Evolutionary conservation across 2,113 vertebrate species (phyloP).

Genomic region (Solea senegalensis): DNA sequence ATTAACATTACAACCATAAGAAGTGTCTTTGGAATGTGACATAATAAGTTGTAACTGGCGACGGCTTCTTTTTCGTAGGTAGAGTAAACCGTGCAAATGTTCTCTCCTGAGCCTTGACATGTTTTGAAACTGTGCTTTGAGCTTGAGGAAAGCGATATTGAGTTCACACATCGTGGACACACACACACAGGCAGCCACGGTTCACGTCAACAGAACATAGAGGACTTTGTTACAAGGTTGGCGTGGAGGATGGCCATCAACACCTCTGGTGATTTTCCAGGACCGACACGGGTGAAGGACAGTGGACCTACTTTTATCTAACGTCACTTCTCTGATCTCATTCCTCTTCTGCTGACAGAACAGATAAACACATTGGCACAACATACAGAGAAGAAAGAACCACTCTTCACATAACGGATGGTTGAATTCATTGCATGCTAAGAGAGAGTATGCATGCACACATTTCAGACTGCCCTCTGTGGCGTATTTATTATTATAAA

Average conservation of each 20-base stretch:
- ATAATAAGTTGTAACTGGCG: neutral
- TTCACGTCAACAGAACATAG: conserved; percentile 9
- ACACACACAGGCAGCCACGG: conserved; percentile 21
- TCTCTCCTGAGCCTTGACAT: neutral
- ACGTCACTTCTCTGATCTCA: conserved; percentile 11
- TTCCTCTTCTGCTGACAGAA: conserved; percentile 33
- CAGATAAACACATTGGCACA: conserved; percentile 20
- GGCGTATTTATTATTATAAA: conserved; percentile 10
- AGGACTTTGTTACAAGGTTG: neutral
- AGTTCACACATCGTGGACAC: neutral
- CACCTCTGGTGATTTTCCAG: neutral
- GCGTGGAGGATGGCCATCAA: conserved; percentile 4
- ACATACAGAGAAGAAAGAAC: conserved; percentile 30
- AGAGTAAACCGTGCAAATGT: conserved; percentile 7
- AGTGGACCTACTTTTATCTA: neutral
- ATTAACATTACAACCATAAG: conserved; percentile 37
- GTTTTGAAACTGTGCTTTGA: conserved; percentile 20
- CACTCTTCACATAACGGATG: conserved; percentile 20
- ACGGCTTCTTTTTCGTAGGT: conserved; percentile 1
- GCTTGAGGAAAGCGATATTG: conserved; percentile 14
- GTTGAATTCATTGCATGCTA: conserved; percentile 40
- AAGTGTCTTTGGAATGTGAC: conserved; percentile 20
- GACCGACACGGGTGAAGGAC: conserved; percentile 7
- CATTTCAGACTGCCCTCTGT: conserved; percentile 5
- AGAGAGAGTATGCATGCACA: conserved; percentile 32